These are phyloP conservation scores for Augochlorella aurata DNA, from an alignment of 2,888 invertebrate species.

Conservation along the genomic window DNA sequence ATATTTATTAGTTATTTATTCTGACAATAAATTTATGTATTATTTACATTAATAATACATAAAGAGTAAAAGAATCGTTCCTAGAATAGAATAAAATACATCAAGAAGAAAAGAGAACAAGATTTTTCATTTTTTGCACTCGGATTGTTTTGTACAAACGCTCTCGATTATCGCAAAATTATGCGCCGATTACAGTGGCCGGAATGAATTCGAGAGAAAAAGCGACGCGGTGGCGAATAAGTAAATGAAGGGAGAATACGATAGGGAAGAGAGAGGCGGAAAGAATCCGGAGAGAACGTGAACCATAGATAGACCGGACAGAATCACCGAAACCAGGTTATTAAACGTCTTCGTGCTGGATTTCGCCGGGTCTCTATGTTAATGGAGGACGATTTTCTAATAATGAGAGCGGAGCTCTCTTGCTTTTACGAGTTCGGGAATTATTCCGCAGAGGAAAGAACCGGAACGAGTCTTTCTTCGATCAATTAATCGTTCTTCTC, in stretches of 20 bases:
- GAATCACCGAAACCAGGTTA: constrained; percentile 38
- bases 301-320: constrained; percentile 11
- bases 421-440: constrained; percentile 37
- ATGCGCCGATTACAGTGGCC: neutral
- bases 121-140: too few species aligned
- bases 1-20: too few species aligned
- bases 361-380: constrained; percentile 52
- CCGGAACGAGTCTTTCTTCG: constrained; percentile 25
- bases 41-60: too few species aligned
- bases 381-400: constrained; percentile 55
- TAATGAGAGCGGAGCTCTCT: constrained; percentile 46
- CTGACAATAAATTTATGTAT: too few species aligned
- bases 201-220: neutral
- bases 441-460: constrained; percentile 29
- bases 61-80: too few species aligned
- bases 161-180: too few species aligned
- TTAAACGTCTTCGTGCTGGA: constrained; percentile 47
- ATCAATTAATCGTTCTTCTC: constrained; percentile 37
- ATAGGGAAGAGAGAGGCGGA: neutral
- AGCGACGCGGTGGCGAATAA: neutral
- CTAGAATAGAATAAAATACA: too few species aligned
- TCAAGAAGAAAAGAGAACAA: too few species aligned
- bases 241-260: neutral
- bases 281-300: neutral
- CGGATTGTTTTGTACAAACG: too few species aligned